Base-by-base conservation (phyloP, 2,888 invertebrate species). In the Eupelmus urozonus region DNA sequence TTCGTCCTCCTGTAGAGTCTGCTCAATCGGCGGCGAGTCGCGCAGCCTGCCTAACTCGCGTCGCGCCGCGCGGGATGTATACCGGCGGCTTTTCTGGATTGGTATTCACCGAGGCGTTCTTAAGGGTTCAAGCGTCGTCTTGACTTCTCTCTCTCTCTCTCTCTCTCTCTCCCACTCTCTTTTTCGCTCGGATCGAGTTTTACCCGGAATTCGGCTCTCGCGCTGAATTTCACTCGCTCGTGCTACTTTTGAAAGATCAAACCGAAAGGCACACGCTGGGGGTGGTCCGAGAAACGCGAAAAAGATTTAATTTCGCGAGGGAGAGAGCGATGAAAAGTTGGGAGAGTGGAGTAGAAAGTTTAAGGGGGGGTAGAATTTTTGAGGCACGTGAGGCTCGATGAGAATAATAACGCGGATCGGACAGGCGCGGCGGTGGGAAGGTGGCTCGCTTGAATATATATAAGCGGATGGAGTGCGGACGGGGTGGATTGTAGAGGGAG, bases 31-130 rank as follows among this genome's bases (percentile, higher is more conserved):
- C 69, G 57, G 57, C 42, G 60, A 59, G 69, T 59, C 69, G 45
- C 42, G 3, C 34, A 55, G 16, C 20, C 25, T 27, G 27, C 70
- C 23, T 34, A 60, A 40, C 55, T 69, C 60, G 71, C 45, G 5
- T 34, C 4, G 13, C 45, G 27, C 29, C 53, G 45, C 67, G 16
- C 7, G 4, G 45, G 45, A 45, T 45, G 16, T 45, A 45, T 45
- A 45, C 45, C 2, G 13, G 45, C 9, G 16, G 74, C 71, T 79
- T 80, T 72, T 76, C 70, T 78, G 80, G 79, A 81, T 82, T 81
- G 82, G 77, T 81, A 83, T 82, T 83, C 82, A 81, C 79, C 76
- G 79, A 81, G 70, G 78, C 79, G 80, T 82, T 81, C 79, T 81
- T 78, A 79, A 80, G 82, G 81, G 80, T 81, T 80, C 80, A 80